Conservation (phyloP, 2,113 vertebrate species). For the Dasyornis broadbenti region DNA sequence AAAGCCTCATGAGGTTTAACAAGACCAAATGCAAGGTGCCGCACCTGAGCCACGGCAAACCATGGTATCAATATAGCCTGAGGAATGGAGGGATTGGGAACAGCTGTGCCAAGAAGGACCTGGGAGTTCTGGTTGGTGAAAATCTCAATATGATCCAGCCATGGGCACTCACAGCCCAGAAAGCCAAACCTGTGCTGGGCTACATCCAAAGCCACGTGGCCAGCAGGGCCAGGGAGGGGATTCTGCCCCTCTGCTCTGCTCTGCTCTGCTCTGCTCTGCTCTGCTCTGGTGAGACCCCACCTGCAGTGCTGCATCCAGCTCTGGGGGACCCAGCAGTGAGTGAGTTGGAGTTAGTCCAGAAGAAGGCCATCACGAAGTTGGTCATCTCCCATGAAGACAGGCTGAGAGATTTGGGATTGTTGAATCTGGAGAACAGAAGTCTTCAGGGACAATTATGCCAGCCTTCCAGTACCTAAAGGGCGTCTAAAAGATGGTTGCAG, state of each 20-base stretch:
- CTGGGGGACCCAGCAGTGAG: neutral
- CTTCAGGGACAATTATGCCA: neutral
- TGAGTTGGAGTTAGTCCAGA: accelerated
- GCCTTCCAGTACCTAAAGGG: neutral
- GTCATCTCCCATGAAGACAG: neutral
- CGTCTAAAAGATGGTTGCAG: neutral
- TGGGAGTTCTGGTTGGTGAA: neutral
- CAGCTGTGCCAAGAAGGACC: neutral
- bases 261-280: neutral
- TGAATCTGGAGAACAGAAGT: neutral
- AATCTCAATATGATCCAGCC: too few relatives aligned
- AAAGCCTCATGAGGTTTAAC: neutral
- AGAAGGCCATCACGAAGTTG: accelerated
- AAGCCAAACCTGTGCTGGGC: accelerated
- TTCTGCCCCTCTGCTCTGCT: neutral
- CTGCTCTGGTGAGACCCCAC: neutral
- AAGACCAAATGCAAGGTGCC: neutral
- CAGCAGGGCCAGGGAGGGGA: neutral
- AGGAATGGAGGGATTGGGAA: neutral
- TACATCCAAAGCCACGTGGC: accelerated
- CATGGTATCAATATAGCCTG: neutral
- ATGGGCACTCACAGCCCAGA: accelerated
- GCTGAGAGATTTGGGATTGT: neutral
- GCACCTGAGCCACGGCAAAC: too few relatives aligned
- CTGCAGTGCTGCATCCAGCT: neutral